These are phyloP conservation scores for Argyresthia albistria DNA, from an alignment of 2,888 invertebrate species.

Conservation along the genomic window DNA sequence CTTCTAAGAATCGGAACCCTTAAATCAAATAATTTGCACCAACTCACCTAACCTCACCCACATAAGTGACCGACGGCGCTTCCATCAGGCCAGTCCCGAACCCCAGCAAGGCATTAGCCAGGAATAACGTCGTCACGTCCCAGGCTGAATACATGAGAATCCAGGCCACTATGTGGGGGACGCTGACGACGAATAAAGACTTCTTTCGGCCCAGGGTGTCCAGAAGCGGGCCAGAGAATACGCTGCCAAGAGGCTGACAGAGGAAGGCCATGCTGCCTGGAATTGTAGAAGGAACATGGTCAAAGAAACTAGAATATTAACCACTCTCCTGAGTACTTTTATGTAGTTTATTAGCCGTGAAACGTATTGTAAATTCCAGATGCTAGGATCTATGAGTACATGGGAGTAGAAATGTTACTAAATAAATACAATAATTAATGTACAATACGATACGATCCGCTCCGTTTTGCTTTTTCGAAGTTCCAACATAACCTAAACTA, in stretches of 20 bases:
- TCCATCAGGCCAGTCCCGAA: conserved; percentile 74
- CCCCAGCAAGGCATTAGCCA: conserved; percentile 65
- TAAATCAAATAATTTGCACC: background rate
- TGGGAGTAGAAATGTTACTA: too few relatives aligned
- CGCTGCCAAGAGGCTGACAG: conserved; percentile 71
- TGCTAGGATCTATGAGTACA: too few relatives aligned
- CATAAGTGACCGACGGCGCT: conserved; percentile 73
- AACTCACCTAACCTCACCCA: conserved; percentile 70
- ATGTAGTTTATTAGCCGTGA: too few relatives aligned
- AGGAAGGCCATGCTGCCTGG: conserved; percentile 70
- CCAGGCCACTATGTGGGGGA: conserved; percentile 72
- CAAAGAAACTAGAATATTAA: too few relatives aligned
- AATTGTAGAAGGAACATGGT: conserved; percentile 9
- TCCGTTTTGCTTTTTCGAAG: too few relatives aligned
- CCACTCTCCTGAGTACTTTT: too few relatives aligned
- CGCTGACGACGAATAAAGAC: conserved; percentile 69
- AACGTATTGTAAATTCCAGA: too few relatives aligned
- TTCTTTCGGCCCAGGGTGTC: conserved; percentile 70
- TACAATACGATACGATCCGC: too few relatives aligned
- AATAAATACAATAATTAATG: too few relatives aligned
- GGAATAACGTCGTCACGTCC: conserved; percentile 56
- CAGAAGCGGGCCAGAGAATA: conserved; percentile 68
- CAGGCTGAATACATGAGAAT: conserved; percentile 65
- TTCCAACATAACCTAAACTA: too few relatives aligned
- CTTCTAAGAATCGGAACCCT: too few relatives aligned